Evolutionary conservation across 2,797 vertebrate genomes (phyloP), one percentile per base, ranked within the genome.

Genomic region (Setipinna tenuifilis): DNA sequence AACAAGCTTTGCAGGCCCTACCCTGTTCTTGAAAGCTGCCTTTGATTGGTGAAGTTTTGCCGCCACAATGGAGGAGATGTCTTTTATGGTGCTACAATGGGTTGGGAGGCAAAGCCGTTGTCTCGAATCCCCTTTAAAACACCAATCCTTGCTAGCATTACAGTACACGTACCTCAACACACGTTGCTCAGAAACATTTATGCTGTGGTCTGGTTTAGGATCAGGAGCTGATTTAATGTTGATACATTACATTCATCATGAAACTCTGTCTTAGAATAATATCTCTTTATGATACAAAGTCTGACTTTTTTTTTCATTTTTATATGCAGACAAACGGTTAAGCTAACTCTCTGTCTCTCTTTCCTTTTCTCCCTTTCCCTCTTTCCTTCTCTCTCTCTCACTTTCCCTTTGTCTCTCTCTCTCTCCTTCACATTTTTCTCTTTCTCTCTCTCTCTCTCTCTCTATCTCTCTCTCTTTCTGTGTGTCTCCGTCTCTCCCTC

Each of bases 71-170:
- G 91, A 71, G 89, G 65, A 90, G 93, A 93, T 92, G 92, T 95
- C 93, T 96, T 94, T 95, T 92, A 57, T 75, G 92, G 84, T 10
- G 7, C 83, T 89, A 95, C 94, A 95, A 95, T 94, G 91, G 91
- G 84, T 88, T 90, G 87, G 90, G 90, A 90, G 92, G 94, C 93
- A 94, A 95, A 95, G 95, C 93, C 92, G 91, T 93, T 92, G 93
- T 94, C 93, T 95, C 89, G 93, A 95, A 95, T 95, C 95, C 93
- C 94, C 94, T 95, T 88, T 85, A 65, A 48, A 81, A 48, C 54
- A 35, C 83, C 58, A 75, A 75, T 5, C 28, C 31, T 75, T 75
- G 14, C 28, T 35, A 19, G 68, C 68, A 75, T 17, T 35, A 41
- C 68, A 35, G 68, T 54, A 54, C 50, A 54, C 1, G 50, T 54